Evolutionary conservation across 2,797 vertebrate genomes (phyloP), one percentile per base, ranked within the genome.

Genomic region (Phalloptychus januarius): DNA sequence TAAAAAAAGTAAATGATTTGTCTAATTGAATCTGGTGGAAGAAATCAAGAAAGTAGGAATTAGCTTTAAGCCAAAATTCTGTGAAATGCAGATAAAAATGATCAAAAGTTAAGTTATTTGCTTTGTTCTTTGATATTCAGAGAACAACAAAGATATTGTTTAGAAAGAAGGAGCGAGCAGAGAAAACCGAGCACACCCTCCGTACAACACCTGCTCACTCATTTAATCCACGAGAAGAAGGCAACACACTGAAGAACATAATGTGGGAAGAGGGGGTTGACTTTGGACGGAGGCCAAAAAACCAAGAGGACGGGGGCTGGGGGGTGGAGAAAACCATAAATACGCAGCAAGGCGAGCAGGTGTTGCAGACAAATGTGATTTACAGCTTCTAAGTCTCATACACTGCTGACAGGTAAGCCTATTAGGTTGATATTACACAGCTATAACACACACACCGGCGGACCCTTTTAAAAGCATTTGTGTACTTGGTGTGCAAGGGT

Each of bases 361-460:
- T 92, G 94, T 93, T 85, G 63, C 73, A 76, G 92, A 94, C 93
- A 95, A 93, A 95, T 88, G 75, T 63, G 89, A 95, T 94, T 93
- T 95, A 92, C 52, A 50, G 91, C 89, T 73, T 91, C 83, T 76
- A 42, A 67, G 75, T 91, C 78, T 90, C 76, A 78, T 40, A 85
- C 93, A 83, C 93, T 77, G 93, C 91, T 93, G 95, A 92, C 90
- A 95, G 92, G 95, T 95, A 94, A 95, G 94, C 93, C 95, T 92
- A 95, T 96, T 95, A 93, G 92, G 88, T 58, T 90, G 90, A 95
- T 94, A 95, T 95, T 95, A 95, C 89, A 87, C 88, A 80, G 89
- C 89, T 90, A 92, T 91, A 95, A 94, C 91, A 87, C 83, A 87
- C 82, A 89, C 92, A 88, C 89, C 80, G 23, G 88, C 85, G 83